Base-by-base conservation (phyloP, 2,113 vertebrate genomes). In the Anarhynchus alexandrinus region DNA sequence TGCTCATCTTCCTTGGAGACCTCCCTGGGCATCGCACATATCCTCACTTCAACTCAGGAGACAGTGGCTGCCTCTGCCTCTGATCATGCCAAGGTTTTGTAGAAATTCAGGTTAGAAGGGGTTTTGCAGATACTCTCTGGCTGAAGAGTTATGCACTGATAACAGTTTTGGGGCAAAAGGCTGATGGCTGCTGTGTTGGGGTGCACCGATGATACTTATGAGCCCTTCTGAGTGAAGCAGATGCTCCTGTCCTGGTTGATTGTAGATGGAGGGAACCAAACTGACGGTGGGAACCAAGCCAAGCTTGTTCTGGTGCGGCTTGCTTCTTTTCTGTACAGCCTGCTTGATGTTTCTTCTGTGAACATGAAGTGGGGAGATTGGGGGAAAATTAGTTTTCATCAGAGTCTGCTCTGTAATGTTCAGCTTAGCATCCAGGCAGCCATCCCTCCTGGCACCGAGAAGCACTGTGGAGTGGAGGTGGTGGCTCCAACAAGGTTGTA, bases 221-320 rank as follows among this genome's bases (percentile, higher is more conserved):
- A 94, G n/a, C 51, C 42, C 59, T 96, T 86, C 80, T 90, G 72
- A 71, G 52, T 23, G 64, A 88, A 94, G 76, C 93, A 94, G 83
- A 90, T 73, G 86, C 76, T 94, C 72, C 72, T 92, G 86, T 91
- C 91, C 76, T 88, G 42, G 51, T 74, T 94, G 83, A 93, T 32
- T 88, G 80, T 96, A 94, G 88, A 81, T 70, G 67, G 55, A 94
- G 51, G 51, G 91, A 95, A 86, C 91, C 45, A 92, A 97, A 94
- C 67, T 90, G 64, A 51, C 5, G 0, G 55, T 71, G 91, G 94
- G 88, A 96, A 74, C 32, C 17, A 88, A 62, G 94, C 93, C 95
- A 97, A 86, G 64, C 42, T 78, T 91, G 86, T 54, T 94, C 91
- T 97, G 76, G 76, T 95, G 69, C 4, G 10, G 79, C 64, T 84